Evolutionary conservation across 2,888 invertebrate genomes (phyloP), one percentile per base, ranked within the genome.

Genomic region (Diplazon laetatorius): DNA sequence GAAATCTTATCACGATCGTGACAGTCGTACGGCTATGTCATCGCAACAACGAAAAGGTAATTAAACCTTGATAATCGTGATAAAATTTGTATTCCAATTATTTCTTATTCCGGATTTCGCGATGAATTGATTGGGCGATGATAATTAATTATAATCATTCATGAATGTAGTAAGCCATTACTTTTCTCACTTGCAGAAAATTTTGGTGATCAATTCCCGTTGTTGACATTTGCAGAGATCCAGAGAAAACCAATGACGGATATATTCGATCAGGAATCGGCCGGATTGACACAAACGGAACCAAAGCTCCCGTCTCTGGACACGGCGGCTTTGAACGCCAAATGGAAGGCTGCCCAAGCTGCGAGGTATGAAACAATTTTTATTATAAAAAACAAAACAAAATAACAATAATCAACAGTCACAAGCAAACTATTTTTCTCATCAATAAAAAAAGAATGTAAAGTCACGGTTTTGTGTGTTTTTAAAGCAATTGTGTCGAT

Each of bases 271-370:
- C 90, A 90, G 80, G 90, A 91, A 22, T 85, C 89, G 0, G 30
- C 30, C 30, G 88, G 88, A 60, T 69, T 90, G 60, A 87, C 88
- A 35, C 91, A 90, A 81, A 87, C 89, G 0, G 90, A 91, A 76
- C 87, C 89, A 37, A 91, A 90, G 65, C 73, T 89, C n/a, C 87
- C 90, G 14, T 78, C 87, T 3, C 71, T 91, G 42, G 91, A 91
- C 22, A 88, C 90, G 0, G 88, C 88, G 30, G 86, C 90, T 1
- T 68, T 90, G 1, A 89, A 90, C 39, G 90, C 90, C 2, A 91
- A 91, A 62, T 91, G 90, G 91, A 90, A 88, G 75, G 88, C 90
- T 63, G 88, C 88, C 0, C 87, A 91, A 81, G 90, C 89, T 44
- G 88, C 88, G 5, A 89, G 69, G 76, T 82, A 60, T 4, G 52